Percentiles rank a stretch among this genome's conserved stretches.
These are phyloP conservation scores for Aleiodes testaceus DNA, from an alignment of 2,888 invertebrate species.

Conservation along the genomic window DNA sequence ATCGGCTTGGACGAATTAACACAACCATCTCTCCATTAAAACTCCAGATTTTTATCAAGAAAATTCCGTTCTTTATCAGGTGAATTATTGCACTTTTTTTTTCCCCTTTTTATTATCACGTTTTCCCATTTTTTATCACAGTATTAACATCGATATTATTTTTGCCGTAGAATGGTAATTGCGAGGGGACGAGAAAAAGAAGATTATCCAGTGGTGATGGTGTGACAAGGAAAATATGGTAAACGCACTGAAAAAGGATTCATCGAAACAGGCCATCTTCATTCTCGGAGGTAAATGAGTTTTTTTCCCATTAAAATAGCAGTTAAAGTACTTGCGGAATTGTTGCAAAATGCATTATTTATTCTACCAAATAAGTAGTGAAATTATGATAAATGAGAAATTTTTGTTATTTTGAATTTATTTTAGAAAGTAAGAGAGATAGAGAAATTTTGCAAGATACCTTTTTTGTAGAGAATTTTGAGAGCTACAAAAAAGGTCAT, in stretches of 20 bases:
- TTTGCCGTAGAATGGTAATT: constrained; percentile 24
- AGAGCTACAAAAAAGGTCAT: too few relatives aligned
- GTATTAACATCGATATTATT: constrained; percentile 35
- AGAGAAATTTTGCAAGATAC: too few relatives aligned
- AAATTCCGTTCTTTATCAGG: not conserved
- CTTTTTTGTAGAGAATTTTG: too few relatives aligned
- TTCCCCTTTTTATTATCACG: not conserved
- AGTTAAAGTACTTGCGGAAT: not conserved
- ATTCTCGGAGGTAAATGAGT: constrained; percentile 19
- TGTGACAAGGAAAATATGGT: constrained; percentile 24
- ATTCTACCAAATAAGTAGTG: not conserved
- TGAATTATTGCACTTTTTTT: not conserved
- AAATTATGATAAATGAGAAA: too few relatives aligned
- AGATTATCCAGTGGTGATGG: constrained; percentile 15
- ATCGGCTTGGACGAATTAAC: constrained; percentile 35
- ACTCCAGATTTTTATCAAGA: not conserved
- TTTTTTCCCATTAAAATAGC: constrained; percentile 1
- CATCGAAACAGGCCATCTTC: constrained; percentile 32
- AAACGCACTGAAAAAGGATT: not conserved
- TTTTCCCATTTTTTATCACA: constrained; percentile 12
- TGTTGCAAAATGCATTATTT: not conserved
- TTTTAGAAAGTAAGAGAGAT: too few relatives aligned
- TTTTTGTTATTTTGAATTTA: too few relatives aligned
- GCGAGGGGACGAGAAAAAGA: not conserved
- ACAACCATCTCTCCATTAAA: constrained; percentile 8